Conservation (phyloP, 2,113 vertebrate species). For the Otis tarda region DNA sequence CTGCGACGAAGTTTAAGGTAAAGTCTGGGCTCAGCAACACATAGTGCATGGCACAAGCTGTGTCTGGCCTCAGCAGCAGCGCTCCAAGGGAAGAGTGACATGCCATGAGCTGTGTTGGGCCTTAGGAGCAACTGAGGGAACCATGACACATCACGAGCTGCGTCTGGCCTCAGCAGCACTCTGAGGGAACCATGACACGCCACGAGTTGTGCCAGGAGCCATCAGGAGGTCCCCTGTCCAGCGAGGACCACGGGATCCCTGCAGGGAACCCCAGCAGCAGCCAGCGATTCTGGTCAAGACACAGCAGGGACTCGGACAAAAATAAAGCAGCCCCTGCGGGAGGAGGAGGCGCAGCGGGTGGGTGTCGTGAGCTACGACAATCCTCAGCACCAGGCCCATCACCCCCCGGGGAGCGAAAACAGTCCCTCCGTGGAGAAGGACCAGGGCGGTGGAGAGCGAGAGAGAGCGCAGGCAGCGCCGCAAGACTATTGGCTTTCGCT, state of each 20-base stretch:
- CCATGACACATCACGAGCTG: rapidly evolving
- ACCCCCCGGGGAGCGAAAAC: not conserved
- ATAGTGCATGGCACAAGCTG: not conserved
- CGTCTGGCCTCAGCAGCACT: not conserved
- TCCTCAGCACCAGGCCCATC: rapidly evolving
- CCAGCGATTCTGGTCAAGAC: not conserved
- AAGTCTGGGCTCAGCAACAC: not conserved
- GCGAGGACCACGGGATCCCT: not conserved
- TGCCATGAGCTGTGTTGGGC: not conserved
- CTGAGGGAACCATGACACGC: not conserved
- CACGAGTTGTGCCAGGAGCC: not conserved
- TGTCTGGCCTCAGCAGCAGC: too few relatives aligned
- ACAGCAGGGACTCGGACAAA: not conserved
- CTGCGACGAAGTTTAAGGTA: not conserved
- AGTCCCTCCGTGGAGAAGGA: rapidly evolving
- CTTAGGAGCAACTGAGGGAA: not conserved
- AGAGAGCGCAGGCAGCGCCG: rapidly evolving
- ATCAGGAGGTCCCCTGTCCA: not conserved
- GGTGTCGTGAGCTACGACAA: not conserved
- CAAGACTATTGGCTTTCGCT: not conserved
- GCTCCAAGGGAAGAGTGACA: not conserved
- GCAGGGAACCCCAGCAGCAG: not conserved
- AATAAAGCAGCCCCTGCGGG: rapidly evolving
- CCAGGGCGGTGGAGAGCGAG: not conserved
- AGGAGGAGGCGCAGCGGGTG: rapidly evolving